A percentile compares a stretch with the other conserved stretches of the same genome.
These are phyloP conservation scores for Epistrophe grossulariae DNA, from an alignment of 2,888 invertebrate genomes.

Conservation along the genomic window DNA sequence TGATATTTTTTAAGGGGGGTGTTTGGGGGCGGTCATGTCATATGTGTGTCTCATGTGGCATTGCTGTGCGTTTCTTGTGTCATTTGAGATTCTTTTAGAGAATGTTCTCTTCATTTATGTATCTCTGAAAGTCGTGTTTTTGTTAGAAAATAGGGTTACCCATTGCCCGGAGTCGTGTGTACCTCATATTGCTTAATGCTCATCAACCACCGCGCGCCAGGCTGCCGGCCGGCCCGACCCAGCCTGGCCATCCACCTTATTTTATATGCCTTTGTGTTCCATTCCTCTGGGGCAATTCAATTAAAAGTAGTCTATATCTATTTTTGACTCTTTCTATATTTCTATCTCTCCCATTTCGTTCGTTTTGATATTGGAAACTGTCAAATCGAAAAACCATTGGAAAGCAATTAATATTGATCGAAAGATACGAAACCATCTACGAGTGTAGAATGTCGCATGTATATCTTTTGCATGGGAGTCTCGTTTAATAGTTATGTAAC, in stretches of 20 bases:
- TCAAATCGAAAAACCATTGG: constrained; percentile 65
- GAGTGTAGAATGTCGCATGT: constrained; percentile 6
- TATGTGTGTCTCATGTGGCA: constrained; percentile 7
- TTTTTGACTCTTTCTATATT: constrained; percentile 7
- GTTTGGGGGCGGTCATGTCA: not conserved
- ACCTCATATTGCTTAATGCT: too few species aligned
- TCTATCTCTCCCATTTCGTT: not conserved
- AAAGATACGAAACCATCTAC: constrained; percentile 37
- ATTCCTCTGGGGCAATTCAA: constrained; percentile 53
- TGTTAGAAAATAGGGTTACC: constrained; percentile 38
- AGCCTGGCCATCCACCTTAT: not conserved
- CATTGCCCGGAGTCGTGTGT: not conserved
- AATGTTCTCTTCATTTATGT: constrained; percentile 20
- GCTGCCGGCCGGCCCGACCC: not conserved
- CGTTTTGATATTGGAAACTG: constrained; percentile 44
- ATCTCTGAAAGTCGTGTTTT: constrained; percentile 4
- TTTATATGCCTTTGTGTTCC: constrained; percentile 4
- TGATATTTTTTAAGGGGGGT: not conserved
- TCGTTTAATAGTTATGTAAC: constrained; percentile 44
- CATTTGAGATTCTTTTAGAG: constrained; percentile 50
- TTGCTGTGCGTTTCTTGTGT: constrained; percentile 26
- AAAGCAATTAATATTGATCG: constrained; percentile 75
- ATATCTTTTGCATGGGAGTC: constrained; percentile 52
- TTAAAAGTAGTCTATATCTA: constrained; percentile 47
- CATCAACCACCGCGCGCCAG: not conserved